Conservation (phyloP, 2,888 invertebrate genomes). For the Thysanoteuthis rhombus region DNA sequence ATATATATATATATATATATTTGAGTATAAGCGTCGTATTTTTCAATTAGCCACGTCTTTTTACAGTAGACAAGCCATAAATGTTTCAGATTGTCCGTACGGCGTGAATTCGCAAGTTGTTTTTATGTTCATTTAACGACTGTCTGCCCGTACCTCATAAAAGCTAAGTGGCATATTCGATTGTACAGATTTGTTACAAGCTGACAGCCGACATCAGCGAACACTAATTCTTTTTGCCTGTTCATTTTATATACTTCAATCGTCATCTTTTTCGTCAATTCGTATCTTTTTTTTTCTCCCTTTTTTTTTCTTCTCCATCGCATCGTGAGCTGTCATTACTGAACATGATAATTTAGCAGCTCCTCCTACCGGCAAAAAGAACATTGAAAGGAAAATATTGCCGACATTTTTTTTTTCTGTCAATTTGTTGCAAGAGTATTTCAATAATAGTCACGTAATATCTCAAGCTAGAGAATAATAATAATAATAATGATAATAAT, state of each 20-base stretch:
- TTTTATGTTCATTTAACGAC: neutral
- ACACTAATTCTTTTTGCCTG: neutral
- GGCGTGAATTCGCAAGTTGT: neutral
- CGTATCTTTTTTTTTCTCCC: neutral
- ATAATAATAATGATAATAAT: too few relatives aligned
- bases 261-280: neutral
- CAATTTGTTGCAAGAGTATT: too few relatives aligned
- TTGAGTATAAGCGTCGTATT: neutral
- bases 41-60: neutral
- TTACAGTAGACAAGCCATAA: constrained; percentile 12
- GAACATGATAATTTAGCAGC: neutral
- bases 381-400: neutral
- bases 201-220: neutral
- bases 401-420: neutral
- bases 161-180: constrained; percentile 12
- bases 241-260: neutral
- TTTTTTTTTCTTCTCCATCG: neutral
- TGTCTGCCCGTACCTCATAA: neutral
- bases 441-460: too few relatives aligned
- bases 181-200: neutral
- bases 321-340: neutral
- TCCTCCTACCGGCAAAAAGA: neutral
- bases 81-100: neutral
- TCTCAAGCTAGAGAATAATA: too few relatives aligned
- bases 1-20: too few relatives aligned